These are phyloP conservation scores for Echinometra lucunter DNA, from an alignment of 53 echinoderm and acorn worm species.

Conservation along the genomic window DNA sequence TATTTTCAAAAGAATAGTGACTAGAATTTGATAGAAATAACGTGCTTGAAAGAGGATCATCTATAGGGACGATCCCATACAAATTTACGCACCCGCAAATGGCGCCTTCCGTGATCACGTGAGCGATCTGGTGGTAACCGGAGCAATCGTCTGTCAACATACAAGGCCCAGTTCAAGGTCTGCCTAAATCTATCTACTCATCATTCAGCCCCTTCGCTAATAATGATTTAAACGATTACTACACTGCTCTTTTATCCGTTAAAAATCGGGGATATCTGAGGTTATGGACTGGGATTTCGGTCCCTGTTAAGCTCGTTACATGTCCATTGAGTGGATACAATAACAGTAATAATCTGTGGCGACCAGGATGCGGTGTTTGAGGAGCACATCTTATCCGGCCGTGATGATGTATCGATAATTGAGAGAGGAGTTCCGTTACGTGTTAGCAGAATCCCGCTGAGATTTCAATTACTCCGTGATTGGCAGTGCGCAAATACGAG, in stretches of 20 bases:
- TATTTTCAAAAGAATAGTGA: background rate
- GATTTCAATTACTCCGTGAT: slow-evolving; percentile 62
- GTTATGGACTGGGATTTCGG: background rate
- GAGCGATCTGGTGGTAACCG: background rate
- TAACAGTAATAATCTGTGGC: slow-evolving; percentile 40
- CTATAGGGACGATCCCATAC: background rate
- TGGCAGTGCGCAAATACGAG: slow-evolving; percentile 39
- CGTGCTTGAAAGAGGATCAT: background rate
- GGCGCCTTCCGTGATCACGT: slow-evolving; percentile 15
- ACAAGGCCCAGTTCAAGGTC: slow-evolving; percentile 9
- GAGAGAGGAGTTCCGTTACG: slow-evolving; percentile 66
- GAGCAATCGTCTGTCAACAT: background rate
- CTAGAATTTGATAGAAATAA: background rate
- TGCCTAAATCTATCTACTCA: background rate
- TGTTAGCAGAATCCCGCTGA: slow-evolving; percentile 50
- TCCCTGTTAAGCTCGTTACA: slow-evolving; percentile 54
- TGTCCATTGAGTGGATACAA: slow-evolving; percentile 54
- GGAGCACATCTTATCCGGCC: background rate
- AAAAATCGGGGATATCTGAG: background rate
- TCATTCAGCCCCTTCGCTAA: slow-evolving; percentile 10
- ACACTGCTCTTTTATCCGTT: slow-evolving; percentile 29
- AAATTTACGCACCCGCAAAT: background rate
- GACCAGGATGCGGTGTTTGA: background rate
- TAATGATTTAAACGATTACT: background rate
- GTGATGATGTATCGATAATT: slow-evolving; percentile 44